Evolutionary conservation across 2,797 vertebrate genomes (phyloP).

Genomic region (Anguilla megastoma): DNA sequence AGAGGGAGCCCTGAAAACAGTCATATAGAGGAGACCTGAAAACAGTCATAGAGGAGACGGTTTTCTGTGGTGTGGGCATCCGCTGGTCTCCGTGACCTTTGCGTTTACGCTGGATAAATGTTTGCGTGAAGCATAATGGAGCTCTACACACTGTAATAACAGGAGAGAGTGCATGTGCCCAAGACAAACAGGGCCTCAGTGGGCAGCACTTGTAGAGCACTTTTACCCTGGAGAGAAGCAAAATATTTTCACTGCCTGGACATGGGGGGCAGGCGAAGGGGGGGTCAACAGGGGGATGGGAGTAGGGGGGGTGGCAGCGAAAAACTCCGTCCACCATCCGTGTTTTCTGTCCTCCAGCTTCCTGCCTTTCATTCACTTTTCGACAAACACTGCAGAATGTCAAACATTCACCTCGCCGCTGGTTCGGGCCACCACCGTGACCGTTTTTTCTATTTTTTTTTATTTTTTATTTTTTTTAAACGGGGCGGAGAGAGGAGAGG

Average conservation of each 20-base stretch:
- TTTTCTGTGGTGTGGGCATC: slow-evolving; percentile 22
- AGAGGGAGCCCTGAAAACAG: no score
- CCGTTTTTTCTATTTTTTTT: background rate
- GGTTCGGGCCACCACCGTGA: slow-evolving; percentile 24
- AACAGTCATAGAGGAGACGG: no score
- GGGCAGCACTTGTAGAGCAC: slow-evolving; percentile 51
- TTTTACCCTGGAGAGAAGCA: slow-evolving; percentile 60
- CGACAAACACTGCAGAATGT: slow-evolving; percentile 46
- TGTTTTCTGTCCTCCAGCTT: slow-evolving; percentile 67
- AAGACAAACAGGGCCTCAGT: slow-evolving; percentile 45
- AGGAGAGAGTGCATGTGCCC: slow-evolving; percentile 50
- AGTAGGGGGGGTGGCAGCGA: slow-evolving; percentile 53
- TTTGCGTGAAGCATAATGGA: slow-evolving; percentile 62
- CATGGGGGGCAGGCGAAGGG: slow-evolving; percentile 41
- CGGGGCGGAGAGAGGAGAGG: slow-evolving; percentile 11
- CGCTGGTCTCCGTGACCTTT: slow-evolving; percentile 41
- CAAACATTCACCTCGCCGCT: slow-evolving; percentile 28
- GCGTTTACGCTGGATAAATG: slow-evolving; percentile 51
- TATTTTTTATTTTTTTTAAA: background rate
- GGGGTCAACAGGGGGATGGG: slow-evolving; percentile 50
- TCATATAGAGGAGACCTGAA: no score
- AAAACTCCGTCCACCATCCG: slow-evolving; percentile 18
- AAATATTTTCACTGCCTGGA: slow-evolving; percentile 76
- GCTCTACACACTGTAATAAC: slow-evolving; percentile 65
- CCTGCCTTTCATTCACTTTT: slow-evolving; percentile 56